Percentiles rank a stretch among this genome's conserved stretches.
phyloP scores from a whole-genome alignment of 2,888 invertebrate genomes.

The Apodemia mormo region DNA sequence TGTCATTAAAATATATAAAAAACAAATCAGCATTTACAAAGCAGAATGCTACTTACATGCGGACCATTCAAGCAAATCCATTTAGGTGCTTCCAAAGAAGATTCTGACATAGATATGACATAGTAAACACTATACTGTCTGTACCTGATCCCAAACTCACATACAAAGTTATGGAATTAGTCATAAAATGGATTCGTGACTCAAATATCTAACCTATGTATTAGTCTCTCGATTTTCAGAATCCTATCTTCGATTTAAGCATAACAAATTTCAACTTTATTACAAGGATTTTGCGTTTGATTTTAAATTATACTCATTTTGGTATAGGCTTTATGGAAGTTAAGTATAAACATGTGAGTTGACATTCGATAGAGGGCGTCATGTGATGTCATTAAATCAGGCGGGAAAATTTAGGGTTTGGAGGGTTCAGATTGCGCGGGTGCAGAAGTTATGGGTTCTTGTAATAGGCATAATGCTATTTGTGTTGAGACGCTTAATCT shows the following conservation, averaged over 20 bases:
- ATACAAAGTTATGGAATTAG: conserved; percentile 82
- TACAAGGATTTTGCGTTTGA: rapidly evolving
- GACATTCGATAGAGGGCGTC: conserved; percentile 79
- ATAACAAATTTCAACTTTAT: conserved; percentile 38
- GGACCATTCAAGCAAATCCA: background rate
- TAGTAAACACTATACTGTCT: conserved; percentile 65
- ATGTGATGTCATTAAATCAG: conserved; percentile 81
- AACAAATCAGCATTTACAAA: no score
- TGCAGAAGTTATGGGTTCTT: conserved; percentile 32
- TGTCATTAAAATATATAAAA: background rate
- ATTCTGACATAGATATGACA: conserved; percentile 52
- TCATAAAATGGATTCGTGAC: conserved; percentile 81
- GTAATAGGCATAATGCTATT: conserved; percentile 25
- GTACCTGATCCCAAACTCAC: conserved; percentile 78
- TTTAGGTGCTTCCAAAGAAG: conserved; percentile 1
- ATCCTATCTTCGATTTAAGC: conserved; percentile 29
- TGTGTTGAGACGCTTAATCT: conserved; percentile 20
- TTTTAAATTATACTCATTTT: conserved; percentile 21
- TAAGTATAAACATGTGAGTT: conserved; percentile 59
- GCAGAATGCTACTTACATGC: background rate
- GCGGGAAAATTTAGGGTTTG: conserved; percentile 65
- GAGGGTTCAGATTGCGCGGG: conserved; percentile 56
- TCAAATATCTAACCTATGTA: conserved; percentile 79
- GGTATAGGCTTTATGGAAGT: conserved; percentile 38
- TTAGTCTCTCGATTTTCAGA: conserved; percentile 40